These are phyloP conservation scores for Conistra vaccinii DNA, from an alignment of 2,888 invertebrate species.

Conservation along the genomic window DNA sequence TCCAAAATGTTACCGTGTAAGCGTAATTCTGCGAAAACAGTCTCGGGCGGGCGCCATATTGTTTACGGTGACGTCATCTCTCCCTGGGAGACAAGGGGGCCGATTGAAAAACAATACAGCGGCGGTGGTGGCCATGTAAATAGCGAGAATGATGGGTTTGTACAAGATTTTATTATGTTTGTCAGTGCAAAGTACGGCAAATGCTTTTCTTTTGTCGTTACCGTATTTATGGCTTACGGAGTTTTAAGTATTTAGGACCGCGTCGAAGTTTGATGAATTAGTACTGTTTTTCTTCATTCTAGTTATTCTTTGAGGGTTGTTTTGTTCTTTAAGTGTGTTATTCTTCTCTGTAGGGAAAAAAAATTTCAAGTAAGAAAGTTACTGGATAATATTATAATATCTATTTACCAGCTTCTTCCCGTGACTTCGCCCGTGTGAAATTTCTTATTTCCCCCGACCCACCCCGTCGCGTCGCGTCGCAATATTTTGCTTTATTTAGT, in stretches of 20 bases:
- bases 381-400: not conserved
- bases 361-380: not conserved
- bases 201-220: slow-evolving; percentile 41
- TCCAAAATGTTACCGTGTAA: slow-evolving; percentile 63
- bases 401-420: no score
- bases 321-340: not conserved
- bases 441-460: no score
- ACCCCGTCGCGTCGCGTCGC: no score
- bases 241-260: slow-evolving; percentile 19
- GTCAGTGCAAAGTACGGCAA: slow-evolving; percentile 47
- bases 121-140: slow-evolving; percentile 61
- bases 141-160: slow-evolving; percentile 59
- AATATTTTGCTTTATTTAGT: no score
- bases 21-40: slow-evolving; percentile 68
- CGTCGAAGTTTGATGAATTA: slow-evolving; percentile 1
- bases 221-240: slow-evolving; percentile 15
- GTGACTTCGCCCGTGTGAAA: no score
- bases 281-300: slow-evolving; percentile 18
- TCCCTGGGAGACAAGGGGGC: slow-evolving; percentile 58
- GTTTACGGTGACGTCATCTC: slow-evolving; percentile 72
- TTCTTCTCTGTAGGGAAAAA: not conserved
- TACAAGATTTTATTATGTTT: slow-evolving; percentile 60
- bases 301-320: slow-evolving; percentile 5
- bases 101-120: slow-evolving; percentile 75
- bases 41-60: slow-evolving; percentile 69